Evolutionary conservation across 2,888 invertebrate genomes (phyloP).

Genomic region (Mystacides longicornis): DNA sequence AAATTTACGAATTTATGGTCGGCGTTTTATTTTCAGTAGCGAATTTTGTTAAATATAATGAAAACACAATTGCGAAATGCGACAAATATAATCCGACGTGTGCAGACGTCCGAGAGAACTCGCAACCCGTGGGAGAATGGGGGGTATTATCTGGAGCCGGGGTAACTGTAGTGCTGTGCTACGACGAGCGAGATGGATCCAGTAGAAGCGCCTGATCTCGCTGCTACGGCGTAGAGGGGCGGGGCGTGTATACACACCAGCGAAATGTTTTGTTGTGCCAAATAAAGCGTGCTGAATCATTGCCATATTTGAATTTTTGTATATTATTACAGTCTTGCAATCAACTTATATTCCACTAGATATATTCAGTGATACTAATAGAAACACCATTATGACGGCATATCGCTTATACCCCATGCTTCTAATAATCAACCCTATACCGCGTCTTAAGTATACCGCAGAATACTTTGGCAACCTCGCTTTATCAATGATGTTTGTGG

Average conservation of each 20-base stretch:
- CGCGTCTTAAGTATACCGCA: no score
- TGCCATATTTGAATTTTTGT: no score
- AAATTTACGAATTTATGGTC: no score
- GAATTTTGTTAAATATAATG: not conserved
- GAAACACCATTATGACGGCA: no score
- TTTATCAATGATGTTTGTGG: no score
- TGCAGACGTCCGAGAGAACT: not conserved
- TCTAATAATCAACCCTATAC: no score
- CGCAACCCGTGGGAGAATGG: not conserved
- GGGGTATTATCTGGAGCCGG: not conserved
- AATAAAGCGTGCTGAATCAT: not conserved
- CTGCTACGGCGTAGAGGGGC: slow-evolving; percentile 11
- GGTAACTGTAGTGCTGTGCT: not conserved
- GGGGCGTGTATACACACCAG: slow-evolving; percentile 4
- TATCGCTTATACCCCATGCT: no score
- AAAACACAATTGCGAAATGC: not conserved
- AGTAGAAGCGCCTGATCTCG: slow-evolving; percentile 3
- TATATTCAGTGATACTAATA: no score
- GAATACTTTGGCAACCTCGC: no score
- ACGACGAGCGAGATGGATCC: slow-evolving; percentile 4
- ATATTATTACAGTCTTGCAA: no score
- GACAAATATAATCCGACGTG: not conserved
- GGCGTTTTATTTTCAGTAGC: not conserved
- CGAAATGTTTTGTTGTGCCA: slow-evolving; percentile 1
- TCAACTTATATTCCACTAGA: no score